A percentile compares a stretch with the other conserved stretches of the same genome.
Evolutionary conservation across 2,888 invertebrate genomes (phyloP).

Genomic region (Hydroisotoma schaefferi): DNA sequence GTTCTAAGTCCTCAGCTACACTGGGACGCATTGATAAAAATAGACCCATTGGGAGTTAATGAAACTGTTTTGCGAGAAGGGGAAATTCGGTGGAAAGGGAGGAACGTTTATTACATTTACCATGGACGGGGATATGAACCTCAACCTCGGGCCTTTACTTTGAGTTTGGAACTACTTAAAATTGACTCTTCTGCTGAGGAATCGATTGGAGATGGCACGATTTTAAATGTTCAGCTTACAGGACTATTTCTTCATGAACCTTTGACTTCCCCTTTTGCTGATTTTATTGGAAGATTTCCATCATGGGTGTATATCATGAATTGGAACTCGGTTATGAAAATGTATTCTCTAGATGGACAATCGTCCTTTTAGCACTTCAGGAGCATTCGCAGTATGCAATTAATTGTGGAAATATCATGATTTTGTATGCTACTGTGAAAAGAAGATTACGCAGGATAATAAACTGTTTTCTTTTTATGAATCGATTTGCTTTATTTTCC

Average conservation of each 20-base stretch:
- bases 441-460: no score
- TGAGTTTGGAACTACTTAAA: conserved; percentile 14
- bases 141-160: conserved; percentile 27
- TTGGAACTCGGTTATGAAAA: conserved; percentile 39
- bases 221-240: conserved; percentile 34
- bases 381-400: no score
- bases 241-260: conserved; percentile 36
- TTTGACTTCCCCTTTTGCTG: conserved; percentile 28
- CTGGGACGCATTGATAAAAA: conserved; percentile 48
- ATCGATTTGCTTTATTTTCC: no score
- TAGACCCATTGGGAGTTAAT: conserved; percentile 52
- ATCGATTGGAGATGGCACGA: not conserved
- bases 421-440: no score
- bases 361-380: no score
- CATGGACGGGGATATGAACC: conserved; percentile 48
- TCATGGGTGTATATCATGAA: conserved; percentile 40
- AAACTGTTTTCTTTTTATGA: no score
- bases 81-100: conserved; percentile 49
- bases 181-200: not conserved
- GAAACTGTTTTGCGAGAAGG: conserved; percentile 43
- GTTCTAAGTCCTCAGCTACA: conserved; percentile 51
- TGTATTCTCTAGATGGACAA: no score
- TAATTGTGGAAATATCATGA: no score
- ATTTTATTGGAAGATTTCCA: conserved; percentile 37
- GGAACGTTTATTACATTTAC: conserved; percentile 54